Conservation (phyloP, 2,797 vertebrate species). For the Crax fasciolata region DNA sequence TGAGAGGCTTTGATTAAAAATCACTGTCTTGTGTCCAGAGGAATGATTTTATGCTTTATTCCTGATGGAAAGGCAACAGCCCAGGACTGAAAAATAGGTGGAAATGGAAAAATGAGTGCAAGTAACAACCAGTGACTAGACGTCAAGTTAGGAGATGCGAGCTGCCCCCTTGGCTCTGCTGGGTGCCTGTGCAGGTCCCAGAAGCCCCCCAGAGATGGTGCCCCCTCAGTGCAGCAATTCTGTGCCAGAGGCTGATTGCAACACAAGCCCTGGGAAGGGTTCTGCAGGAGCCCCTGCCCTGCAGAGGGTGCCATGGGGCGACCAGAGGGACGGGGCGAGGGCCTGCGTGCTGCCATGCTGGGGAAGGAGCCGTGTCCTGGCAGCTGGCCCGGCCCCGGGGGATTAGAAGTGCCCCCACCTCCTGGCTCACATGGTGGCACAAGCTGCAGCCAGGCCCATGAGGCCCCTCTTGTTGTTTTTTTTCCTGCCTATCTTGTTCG, state of each 20-base stretch:
- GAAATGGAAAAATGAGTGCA: background rate
- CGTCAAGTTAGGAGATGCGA: background rate
- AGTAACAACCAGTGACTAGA: background rate
- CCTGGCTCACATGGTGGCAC: background rate
- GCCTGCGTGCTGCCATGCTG: background rate
- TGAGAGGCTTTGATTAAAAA: constrained; percentile 17
- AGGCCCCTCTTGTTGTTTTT: background rate
- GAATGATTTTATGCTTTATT: background rate
- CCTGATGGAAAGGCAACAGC: background rate
- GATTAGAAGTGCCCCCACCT: background rate
- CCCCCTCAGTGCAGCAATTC: background rate
- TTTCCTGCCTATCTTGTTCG: background rate
- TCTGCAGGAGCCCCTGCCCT: background rate
- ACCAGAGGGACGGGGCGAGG: background rate
- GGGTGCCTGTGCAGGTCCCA: background rate
- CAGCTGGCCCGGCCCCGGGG: background rate
- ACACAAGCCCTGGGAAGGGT: background rate
- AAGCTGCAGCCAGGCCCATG: fast-evolving
- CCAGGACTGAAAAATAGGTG: background rate
- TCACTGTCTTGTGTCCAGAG: background rate
- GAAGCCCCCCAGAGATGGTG: background rate
- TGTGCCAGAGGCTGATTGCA: background rate
- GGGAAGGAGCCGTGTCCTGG: background rate
- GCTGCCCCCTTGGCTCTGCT: background rate
- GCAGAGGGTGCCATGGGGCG: background rate